phyloP scores from a whole-genome alignment of 2,113 vertebrate genomes.

The Ochotona curzoniae region DNA sequence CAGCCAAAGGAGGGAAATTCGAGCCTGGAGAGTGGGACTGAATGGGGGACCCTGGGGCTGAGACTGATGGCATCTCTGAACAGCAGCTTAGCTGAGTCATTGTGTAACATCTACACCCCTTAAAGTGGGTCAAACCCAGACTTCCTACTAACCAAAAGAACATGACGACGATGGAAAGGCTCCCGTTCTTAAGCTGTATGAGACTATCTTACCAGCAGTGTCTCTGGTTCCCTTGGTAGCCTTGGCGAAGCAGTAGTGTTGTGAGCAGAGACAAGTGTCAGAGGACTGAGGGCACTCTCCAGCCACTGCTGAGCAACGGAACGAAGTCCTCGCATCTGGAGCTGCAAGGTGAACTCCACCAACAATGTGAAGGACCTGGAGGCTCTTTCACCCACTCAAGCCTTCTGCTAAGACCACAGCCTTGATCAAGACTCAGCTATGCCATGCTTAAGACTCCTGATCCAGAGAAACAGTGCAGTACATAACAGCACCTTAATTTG shows the following conservation, averaged over 20 bases:
- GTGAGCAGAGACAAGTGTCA: background rate
- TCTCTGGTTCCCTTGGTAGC: background rate
- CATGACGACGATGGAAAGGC: background rate
- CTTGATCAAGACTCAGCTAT: accelerated
- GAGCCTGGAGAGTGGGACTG: background rate
- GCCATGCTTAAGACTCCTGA: background rate
- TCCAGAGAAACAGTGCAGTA: background rate
- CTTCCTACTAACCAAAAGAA: background rate
- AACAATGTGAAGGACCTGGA: background rate
- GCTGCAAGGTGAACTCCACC: background rate
- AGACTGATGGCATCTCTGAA: background rate
- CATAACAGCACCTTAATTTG: background rate
- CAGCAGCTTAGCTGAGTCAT: background rate
- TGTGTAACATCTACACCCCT: background rate
- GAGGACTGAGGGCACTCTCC: background rate
- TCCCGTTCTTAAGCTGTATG: background rate
- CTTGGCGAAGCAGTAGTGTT: background rate
- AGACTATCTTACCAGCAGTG: background rate
- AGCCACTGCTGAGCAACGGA: background rate
- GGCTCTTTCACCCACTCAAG: background rate
- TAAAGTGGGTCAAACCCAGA: background rate
- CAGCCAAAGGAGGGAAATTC: background rate
- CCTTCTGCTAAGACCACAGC: background rate
- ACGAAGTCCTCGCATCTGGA: background rate
- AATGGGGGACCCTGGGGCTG: background rate